A percentile compares a stretch with the other conserved stretches of the same genome.
phyloP scores from a whole-genome alignment of 2,113 vertebrate species.

The Xenopus borealis region DNA sequence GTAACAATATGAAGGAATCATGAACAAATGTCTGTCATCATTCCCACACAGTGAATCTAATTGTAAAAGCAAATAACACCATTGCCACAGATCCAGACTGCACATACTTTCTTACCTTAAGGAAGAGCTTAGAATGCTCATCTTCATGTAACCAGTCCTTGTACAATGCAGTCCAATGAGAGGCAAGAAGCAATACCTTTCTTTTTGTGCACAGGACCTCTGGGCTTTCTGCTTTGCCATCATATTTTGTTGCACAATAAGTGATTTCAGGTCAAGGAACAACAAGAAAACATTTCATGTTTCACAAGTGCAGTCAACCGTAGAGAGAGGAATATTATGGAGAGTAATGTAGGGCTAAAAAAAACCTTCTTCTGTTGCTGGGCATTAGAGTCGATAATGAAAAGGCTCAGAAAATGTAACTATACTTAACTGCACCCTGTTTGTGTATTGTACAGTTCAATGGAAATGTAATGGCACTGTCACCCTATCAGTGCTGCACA shows the following conservation, averaged over 20 bases:
- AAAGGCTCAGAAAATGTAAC: not conserved
- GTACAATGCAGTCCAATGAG: slow-evolving; percentile 87
- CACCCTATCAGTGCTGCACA: no score
- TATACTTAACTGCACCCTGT: not conserved
- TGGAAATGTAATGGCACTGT: not conserved
- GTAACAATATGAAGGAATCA: no score
- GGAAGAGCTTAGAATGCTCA: slow-evolving; percentile 85
- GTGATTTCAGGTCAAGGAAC: slow-evolving; percentile 80
- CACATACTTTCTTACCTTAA: slow-evolving; percentile 76
- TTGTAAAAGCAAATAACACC: no score
- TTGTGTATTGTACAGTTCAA: not conserved
- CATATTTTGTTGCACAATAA: slow-evolving; percentile 85
- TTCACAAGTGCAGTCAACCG: slow-evolving; percentile 23
- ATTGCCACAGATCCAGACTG: no score
- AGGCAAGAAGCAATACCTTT: slow-evolving; percentile 89
- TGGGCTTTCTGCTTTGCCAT: slow-evolving; percentile 77
- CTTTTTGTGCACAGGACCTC: slow-evolving; percentile 84
- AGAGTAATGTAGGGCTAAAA: slow-evolving; percentile 12
- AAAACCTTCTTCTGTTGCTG: slow-evolving; percentile 6
- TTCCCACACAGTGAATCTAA: no score
- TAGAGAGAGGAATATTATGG: not conserved
- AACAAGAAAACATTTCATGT: slow-evolving; percentile 37
- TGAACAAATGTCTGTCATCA: no score
- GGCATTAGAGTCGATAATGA: slow-evolving; percentile 8
- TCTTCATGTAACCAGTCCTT: slow-evolving; percentile 86